Percentiles rank a stretch among this genome's conserved stretches.
These are phyloP conservation scores for Polymixis flavicincta DNA, from an alignment of 2,888 invertebrate genomes.

Conservation along the genomic window DNA sequence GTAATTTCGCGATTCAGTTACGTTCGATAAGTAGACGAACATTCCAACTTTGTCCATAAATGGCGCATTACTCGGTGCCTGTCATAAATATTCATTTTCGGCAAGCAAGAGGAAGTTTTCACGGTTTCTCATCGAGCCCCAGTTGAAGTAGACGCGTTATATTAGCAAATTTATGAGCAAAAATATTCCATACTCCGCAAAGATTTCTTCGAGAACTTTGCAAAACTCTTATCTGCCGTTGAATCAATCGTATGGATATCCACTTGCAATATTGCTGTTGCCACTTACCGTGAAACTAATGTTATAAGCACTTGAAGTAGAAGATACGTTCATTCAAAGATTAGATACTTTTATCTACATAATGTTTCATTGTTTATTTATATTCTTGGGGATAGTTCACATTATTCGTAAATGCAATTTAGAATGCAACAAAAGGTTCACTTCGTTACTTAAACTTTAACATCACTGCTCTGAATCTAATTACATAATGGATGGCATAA, in stretches of 20 bases:
- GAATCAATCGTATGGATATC: slow-evolving; percentile 55
- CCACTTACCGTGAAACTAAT: slow-evolving; percentile 30
- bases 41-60: slow-evolving; percentile 89
- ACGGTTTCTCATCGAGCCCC: slow-evolving; percentile 79
- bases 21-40: slow-evolving; percentile 84
- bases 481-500: slow-evolving; percentile 65
- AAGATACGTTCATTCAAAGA: slow-evolving; percentile 34
- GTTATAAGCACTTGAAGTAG: slow-evolving; percentile 1
- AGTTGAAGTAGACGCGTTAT: slow-evolving; percentile 83
- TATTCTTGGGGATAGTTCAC: slow-evolving; percentile 24
- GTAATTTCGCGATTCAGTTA: slow-evolving; percentile 75
- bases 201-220: slow-evolving; percentile 73
- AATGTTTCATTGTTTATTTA: slow-evolving; percentile 47
- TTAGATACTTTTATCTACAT: slow-evolving; percentile 35
- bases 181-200: slow-evolving; percentile 81
- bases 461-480: slow-evolving; percentile 39
- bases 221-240: slow-evolving; percentile 68
- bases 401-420: slow-evolving; percentile 23
- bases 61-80: slow-evolving; percentile 86
- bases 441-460: slow-evolving; percentile 32
- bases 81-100: slow-evolving; percentile 90
- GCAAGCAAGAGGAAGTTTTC: slow-evolving; percentile 86
- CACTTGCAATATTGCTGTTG: slow-evolving; percentile 43
- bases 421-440: slow-evolving; percentile 23
- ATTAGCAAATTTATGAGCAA: slow-evolving; percentile 89